phyloP scores from a whole-genome alignment of 2,888 invertebrate species.

The Drosophila neotestacea region DNA sequence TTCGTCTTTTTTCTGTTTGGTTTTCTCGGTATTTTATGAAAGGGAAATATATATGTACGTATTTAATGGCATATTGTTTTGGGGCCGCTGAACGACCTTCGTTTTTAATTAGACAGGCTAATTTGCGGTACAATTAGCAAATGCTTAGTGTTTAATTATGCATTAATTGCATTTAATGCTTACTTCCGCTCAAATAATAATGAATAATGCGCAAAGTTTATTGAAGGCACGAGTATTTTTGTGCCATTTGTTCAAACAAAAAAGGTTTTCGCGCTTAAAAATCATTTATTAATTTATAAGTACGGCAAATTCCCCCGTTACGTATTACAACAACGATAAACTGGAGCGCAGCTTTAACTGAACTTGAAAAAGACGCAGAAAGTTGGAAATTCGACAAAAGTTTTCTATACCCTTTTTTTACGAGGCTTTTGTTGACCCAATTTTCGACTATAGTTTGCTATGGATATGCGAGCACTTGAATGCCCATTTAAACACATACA shows the following conservation, averaged over 20 bases:
- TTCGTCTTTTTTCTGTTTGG: constrained; percentile 24
- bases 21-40: constrained; percentile 9
- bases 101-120: constrained; percentile 45
- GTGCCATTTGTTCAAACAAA: neutral
- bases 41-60: constrained; percentile 15
- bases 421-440: constrained; percentile 48
- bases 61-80: constrained; percentile 54
- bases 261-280: neutral
- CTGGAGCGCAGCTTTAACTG: constrained; percentile 13
- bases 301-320: neutral
- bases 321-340: neutral
- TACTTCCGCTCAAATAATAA: constrained; percentile 69
- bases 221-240: constrained; percentile 4
- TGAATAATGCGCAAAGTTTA: constrained; percentile 46
- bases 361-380: constrained; percentile 28
- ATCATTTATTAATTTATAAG: constrained; percentile 23
- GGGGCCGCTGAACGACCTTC: constrained; percentile 20
- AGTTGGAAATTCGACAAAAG: constrained; percentile 10
- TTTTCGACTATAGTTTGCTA: constrained; percentile 38
- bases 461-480: constrained; percentile 42
- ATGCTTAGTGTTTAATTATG: constrained; percentile 73
- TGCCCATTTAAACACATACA: constrained; percentile 22
- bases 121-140: constrained; percentile 66
- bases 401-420: constrained; percentile 14
- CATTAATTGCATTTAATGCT: constrained; percentile 77